Percentiles rank a stretch among this genome's conserved stretches.
Evolutionary conservation across 2,113 vertebrate genomes (phyloP).

Genomic region (Oreochromis spilurus): DNA sequence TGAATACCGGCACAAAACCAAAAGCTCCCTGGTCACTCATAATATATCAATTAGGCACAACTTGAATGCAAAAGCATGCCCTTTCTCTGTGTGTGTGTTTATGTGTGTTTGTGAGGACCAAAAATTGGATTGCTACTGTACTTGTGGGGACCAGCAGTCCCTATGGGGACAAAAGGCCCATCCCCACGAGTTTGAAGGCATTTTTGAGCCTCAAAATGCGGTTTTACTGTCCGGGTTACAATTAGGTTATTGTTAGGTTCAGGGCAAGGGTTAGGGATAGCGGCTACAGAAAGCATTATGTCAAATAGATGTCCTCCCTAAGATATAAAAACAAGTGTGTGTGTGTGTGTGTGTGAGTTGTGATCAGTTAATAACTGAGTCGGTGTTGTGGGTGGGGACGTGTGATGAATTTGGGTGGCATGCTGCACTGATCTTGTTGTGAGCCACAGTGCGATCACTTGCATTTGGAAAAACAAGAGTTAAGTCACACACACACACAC

Average conservation of each 20-base stretch:
- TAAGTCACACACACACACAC: neutral
- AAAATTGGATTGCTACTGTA: neutral
- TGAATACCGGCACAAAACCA: neutral
- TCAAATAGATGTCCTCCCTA: neutral
- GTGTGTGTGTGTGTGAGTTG: neutral
- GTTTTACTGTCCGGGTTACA: neutral
- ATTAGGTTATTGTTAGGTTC: neutral
- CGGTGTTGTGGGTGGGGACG: neutral
- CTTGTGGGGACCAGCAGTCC: neutral
- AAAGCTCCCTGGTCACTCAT: constrained; percentile 34
- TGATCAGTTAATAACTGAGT: neutral
- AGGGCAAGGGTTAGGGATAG: neutral
- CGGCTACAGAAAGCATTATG: neutral
- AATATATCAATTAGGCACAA: constrained; percentile 21
- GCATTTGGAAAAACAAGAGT: neutral
- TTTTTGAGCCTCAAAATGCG: neutral
- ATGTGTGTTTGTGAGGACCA: neutral
- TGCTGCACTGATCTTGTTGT: neutral
- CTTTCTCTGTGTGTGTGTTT: neutral
- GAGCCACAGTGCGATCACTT: neutral
- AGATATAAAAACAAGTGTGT: neutral
- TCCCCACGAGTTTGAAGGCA: neutral
- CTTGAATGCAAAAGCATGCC: constrained; percentile 3
- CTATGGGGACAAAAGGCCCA: neutral
- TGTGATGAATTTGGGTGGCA: neutral